Conservation (phyloP, 2,113 vertebrate genomes). For the Atherinomorus stipes region DNA sequence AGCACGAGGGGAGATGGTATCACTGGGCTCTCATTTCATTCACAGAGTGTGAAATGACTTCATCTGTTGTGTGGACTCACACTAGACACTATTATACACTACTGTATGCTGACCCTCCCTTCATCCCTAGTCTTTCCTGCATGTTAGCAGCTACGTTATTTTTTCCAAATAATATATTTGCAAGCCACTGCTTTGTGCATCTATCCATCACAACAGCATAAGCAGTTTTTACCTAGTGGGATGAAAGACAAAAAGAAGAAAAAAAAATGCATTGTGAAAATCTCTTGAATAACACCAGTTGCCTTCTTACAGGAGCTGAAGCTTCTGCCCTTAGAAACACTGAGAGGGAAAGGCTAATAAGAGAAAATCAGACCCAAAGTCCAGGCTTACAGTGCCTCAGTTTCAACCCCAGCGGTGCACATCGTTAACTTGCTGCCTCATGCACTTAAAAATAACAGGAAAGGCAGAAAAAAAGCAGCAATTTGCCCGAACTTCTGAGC, state of each 20-base stretch:
- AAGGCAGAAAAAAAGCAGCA: conserved; percentile 51
- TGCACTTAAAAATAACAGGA: conserved; percentile 42
- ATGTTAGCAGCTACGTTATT: conserved; percentile 48
- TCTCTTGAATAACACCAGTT: conserved; percentile 27
- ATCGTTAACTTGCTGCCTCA: conserved; percentile 63
- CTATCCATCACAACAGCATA: conserved; percentile 27
- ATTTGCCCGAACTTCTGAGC: conserved; percentile 76
- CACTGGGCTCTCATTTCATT: conserved; percentile 74
- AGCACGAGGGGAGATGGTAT: conserved; percentile 72
- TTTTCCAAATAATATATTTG: conserved; percentile 57
- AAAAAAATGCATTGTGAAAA: conserved; percentile 35
- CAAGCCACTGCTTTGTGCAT: conserved; percentile 50
- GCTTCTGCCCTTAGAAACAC: conserved; percentile 18
- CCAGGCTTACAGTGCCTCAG: conserved; percentile 38
- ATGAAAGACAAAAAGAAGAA: conserved; percentile 32
- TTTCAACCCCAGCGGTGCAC: conserved; percentile 45
- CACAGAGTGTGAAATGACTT: conserved; percentile 83
- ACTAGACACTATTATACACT: conserved; percentile 73
- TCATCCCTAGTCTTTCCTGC: conserved; percentile 44
- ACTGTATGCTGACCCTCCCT: conserved; percentile 62
- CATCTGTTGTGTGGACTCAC: conserved; percentile 74
- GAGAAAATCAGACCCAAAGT: conserved; percentile 48
- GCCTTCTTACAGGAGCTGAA: conserved; percentile 7
- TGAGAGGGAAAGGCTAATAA: conserved; percentile 37
- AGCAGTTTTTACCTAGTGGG: conserved; percentile 42